phyloP scores from a whole-genome alignment of 2,113 vertebrate species.

The Monarcha castaneiventris region DNA sequence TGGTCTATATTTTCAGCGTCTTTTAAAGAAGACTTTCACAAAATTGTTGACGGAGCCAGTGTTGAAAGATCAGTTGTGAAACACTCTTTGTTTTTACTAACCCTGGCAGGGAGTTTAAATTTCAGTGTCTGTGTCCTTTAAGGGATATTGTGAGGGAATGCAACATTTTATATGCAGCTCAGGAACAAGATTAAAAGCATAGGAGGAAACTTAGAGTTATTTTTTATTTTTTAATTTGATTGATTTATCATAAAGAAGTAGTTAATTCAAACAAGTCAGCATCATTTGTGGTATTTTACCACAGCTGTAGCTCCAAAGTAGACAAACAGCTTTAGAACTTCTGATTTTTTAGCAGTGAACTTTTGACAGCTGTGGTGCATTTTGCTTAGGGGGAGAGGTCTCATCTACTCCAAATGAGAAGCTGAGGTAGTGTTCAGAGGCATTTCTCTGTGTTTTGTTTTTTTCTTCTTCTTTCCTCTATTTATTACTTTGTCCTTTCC shows the following conservation, averaged over 20 bases:
- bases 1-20: background rate
- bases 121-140: slow-evolving; percentile 2
- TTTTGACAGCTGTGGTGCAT: slow-evolving; percentile 1
- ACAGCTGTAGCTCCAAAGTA: background rate
- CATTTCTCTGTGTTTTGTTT: background rate
- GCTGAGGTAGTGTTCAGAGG: background rate
- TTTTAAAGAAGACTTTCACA: slow-evolving; percentile 8
- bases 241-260: background rate
- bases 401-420: background rate
- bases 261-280: background rate
- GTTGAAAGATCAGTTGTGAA: slow-evolving; percentile 33
- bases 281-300: background rate
- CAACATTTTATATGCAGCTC: background rate
- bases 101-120: background rate
- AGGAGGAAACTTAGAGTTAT: background rate
- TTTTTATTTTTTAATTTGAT: background rate
- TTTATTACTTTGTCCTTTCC: background rate
- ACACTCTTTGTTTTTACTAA: slow-evolving; percentile 19
- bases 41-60: background rate
- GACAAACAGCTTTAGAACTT: background rate
- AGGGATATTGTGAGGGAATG: background rate
- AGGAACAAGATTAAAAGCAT: background rate
- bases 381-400: background rate
- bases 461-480: background rate
- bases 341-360: background rate